Evolutionary conservation across 2,888 invertebrate species (phyloP).

Genomic region (Anoplius nigerrimus): DNA sequence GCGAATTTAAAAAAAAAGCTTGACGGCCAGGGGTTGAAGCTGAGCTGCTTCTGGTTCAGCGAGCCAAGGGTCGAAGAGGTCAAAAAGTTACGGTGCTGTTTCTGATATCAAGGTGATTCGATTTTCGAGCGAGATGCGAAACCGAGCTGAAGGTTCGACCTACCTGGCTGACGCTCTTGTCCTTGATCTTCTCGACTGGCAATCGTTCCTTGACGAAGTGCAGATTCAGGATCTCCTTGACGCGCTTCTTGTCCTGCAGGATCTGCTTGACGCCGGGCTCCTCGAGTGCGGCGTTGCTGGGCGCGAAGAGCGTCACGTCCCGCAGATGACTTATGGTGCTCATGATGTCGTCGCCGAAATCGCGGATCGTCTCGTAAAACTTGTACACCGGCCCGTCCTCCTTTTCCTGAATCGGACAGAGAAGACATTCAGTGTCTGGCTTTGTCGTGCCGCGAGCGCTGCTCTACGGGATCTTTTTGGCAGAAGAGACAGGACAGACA

Average conservation of each 20-base stretch:
- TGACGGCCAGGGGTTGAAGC: no score
- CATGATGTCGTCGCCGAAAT: constrained; percentile 85
- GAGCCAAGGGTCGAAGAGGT: no score
- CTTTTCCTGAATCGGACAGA: constrained; percentile 78
- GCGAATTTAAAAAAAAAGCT: no score
- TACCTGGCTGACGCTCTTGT: constrained; percentile 84
- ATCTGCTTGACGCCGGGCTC: constrained; percentile 85
- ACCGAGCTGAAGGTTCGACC: no score
- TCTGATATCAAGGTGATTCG: background rate
- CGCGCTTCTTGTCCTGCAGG: constrained; percentile 80
- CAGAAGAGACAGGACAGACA: constrained; percentile 27
- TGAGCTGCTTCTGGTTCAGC: no score
- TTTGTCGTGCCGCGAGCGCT: constrained; percentile 15
- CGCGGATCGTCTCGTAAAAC: constrained; percentile 88
- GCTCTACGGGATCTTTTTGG: constrained; percentile 29
- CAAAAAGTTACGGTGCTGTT: background rate
- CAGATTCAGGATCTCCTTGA: constrained; percentile 87
- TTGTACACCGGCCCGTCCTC: constrained; percentile 86
- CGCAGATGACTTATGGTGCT: constrained; percentile 82
- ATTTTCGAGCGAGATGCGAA: background rate
- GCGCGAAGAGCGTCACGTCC: constrained; percentile 91
- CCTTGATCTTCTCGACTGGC: constrained; percentile 85
- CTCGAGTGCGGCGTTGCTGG: constrained; percentile 91
- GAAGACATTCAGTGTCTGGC: constrained; percentile 24
- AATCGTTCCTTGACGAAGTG: constrained; percentile 88